Conservation (phyloP, 1,140 invertebrate genomes). For the Aphelinus certus region DNA sequence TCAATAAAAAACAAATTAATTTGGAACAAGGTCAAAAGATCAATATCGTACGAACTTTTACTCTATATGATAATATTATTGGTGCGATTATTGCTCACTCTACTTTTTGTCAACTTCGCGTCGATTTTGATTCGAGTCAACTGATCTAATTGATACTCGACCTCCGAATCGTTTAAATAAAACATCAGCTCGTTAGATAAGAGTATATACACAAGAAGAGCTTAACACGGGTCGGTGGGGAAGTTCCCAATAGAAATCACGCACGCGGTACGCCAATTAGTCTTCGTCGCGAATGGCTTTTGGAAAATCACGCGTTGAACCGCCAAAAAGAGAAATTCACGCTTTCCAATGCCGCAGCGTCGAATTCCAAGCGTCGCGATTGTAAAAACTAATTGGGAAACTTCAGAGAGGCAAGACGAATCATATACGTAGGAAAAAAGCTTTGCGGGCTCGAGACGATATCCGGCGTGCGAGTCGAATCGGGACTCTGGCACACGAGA, state of each 20-base stretch:
- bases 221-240: neutral
- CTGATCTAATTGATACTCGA: no score
- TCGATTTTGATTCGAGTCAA: no score
- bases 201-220: conserved; percentile 4
- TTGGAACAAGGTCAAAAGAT: conserved; percentile 3
- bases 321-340: neutral
- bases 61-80: no score
- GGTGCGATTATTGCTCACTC: no score
- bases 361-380: neutral
- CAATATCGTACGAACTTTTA: conserved; percentile 1
- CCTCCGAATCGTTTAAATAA: no score
- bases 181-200: neutral
- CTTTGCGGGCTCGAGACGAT: neutral
- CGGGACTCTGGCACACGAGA: neutral
- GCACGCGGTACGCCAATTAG: no score
- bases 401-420: neutral
- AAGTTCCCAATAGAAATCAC: neutral
- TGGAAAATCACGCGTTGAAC: no score
- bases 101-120: no score
- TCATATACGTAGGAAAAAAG: neutral
- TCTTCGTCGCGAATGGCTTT: no score
- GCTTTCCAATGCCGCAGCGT: neutral
- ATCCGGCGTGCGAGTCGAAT: neutral
- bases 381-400: neutral
- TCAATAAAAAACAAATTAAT: neutral